phyloP scores from a whole-genome alignment of 2,797 vertebrate genomes.

The Premnoplex brunnescens region DNA sequence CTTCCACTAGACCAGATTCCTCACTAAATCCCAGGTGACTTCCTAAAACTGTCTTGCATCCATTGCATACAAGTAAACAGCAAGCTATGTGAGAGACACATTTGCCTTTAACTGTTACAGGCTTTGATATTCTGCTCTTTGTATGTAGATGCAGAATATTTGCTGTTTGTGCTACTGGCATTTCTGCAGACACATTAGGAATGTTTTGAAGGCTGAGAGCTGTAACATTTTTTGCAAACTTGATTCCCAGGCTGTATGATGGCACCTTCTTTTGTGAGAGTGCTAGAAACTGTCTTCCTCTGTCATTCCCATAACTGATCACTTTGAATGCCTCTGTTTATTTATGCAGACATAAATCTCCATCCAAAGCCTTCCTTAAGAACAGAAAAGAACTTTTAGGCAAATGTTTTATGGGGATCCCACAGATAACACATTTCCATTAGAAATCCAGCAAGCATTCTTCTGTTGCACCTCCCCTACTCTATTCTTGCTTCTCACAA shows the following conservation, averaged over 20 bases:
- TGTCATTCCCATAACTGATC: neutral
- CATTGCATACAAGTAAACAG: neutral
- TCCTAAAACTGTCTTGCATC: neutral
- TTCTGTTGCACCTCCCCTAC: neutral
- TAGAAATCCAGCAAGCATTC: neutral
- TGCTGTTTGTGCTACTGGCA: neutral
- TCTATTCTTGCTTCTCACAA: neutral
- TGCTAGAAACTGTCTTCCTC: neutral
- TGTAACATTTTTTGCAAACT: rapidly evolving
- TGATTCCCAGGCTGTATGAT: neutral
- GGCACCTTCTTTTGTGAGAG: neutral
- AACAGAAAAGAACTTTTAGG: neutral
- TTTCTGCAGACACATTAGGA: neutral
- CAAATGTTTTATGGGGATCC: neutral
- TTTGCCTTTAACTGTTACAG: neutral
- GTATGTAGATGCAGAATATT: neutral
- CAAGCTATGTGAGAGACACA: rapidly evolving
- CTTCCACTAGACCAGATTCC: neutral
- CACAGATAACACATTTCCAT: neutral
- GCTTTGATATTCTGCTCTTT: neutral
- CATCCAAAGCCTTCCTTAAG: neutral
- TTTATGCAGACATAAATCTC: neutral
- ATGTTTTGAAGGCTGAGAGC: neutral
- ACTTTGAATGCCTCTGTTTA: neutral
- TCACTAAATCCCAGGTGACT: neutral